Conservation (phyloP, 2,797 vertebrate genomes). For the Crypturellus tataupa region DNA sequence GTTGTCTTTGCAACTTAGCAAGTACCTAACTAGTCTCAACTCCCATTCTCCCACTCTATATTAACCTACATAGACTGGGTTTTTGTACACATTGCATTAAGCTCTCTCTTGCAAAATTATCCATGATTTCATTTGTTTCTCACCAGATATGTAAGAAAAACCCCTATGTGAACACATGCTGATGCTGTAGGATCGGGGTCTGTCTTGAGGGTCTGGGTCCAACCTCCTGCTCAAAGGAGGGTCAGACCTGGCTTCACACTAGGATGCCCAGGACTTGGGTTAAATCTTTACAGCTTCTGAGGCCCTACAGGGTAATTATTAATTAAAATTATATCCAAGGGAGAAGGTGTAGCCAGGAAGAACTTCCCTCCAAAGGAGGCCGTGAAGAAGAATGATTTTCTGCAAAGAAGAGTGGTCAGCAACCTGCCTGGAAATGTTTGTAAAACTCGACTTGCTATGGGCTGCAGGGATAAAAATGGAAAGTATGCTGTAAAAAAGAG, state of each 20-base stretch:
- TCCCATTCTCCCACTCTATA: too few relatives aligned
- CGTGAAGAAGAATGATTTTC: neutral
- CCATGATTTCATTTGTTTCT: neutral
- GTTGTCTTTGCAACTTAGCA: neutral
- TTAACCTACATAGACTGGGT: neutral
- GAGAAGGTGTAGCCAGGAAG: neutral
- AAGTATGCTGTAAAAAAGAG: neutral
- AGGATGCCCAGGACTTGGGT: neutral
- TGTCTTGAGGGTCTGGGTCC: neutral
- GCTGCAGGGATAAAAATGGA: neutral
- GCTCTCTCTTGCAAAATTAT: neutral
- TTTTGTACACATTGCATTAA: neutral
- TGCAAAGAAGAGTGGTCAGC: neutral
- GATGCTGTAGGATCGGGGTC: neutral
- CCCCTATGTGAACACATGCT: neutral
- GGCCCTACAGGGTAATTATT: neutral
- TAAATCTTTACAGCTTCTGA: neutral
- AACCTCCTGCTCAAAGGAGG: neutral
- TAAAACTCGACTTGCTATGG: neutral
- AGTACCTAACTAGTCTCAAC: neutral
- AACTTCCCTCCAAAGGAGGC: neutral
- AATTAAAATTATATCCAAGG: neutral
- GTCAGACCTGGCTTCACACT: neutral
- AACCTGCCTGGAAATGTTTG: conserved; percentile 1
- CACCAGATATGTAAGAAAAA: neutral